Conservation (phyloP, 2,888 invertebrate genomes). For the Xiphydria camelus region DNA sequence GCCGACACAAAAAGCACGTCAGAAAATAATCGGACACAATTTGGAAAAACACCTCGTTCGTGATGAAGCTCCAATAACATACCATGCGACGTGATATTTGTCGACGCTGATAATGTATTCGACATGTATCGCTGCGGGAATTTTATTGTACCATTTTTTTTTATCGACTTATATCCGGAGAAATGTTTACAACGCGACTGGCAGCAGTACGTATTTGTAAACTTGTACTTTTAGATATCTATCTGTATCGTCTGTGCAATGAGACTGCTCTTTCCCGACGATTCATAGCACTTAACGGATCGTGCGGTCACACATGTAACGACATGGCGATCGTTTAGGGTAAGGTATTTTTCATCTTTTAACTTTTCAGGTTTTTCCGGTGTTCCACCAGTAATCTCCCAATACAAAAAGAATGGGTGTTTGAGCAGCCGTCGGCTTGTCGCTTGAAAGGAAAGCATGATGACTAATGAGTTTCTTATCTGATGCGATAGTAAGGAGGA, state of each 20-base stretch:
- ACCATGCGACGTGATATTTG: no score
- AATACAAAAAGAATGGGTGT: slow-evolving; percentile 54
- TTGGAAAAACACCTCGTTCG: no score
- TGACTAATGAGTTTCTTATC: slow-evolving; percentile 46
- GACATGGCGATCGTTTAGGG: slow-evolving; percentile 34
- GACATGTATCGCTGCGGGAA: no score
- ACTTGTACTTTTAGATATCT: slow-evolving; percentile 24
- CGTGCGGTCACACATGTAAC: slow-evolving; percentile 25
- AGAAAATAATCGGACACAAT: no score
- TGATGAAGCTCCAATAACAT: no score
- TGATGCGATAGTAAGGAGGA: no score
- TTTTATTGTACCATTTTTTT: no score
- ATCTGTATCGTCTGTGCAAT: slow-evolving; percentile 26
- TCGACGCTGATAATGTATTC: no score
- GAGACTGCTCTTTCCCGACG: slow-evolving; percentile 22
- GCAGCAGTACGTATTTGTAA: slow-evolving; percentile 26
- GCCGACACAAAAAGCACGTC: no score
- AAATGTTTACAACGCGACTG: no score
- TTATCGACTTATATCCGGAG: no score
- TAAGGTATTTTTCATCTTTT: slow-evolving; percentile 39
- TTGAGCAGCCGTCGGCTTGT: slow-evolving; percentile 54
- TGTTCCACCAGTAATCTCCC: slow-evolving; percentile 47
- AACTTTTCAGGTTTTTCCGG: slow-evolving; percentile 43
- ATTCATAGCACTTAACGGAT: slow-evolving; percentile 29
- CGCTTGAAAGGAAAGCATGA: slow-evolving; percentile 56